phyloP scores from a whole-genome alignment of 2,113 vertebrate species.

The Malurus melanocephalus region DNA sequence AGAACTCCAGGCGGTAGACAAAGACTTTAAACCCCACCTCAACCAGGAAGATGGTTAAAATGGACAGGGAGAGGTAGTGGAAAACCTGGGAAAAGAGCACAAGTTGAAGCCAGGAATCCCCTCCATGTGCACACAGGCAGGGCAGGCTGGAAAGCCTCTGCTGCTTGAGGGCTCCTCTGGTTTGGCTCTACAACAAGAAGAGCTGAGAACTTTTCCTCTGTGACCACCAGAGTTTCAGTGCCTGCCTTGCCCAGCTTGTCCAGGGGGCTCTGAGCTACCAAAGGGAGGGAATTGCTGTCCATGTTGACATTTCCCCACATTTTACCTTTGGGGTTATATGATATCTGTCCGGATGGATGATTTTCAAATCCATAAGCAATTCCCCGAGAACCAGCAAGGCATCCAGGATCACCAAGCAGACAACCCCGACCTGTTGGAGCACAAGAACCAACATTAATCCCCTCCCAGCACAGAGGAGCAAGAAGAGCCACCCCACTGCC shows the following conservation, averaged over 20 bases:
- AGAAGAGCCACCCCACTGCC: not conserved
- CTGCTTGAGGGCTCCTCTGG: fast-evolving
- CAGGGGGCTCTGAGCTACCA: not conserved
- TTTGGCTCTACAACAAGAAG: not conserved
- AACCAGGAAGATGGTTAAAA: slow-evolving; percentile 88
- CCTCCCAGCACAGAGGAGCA: not conserved
- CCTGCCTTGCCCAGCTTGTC: not conserved
- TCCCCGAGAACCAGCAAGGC: slow-evolving; percentile 89
- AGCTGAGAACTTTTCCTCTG: not conserved
- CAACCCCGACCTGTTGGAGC: slow-evolving; percentile 78
- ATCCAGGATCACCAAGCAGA: slow-evolving; percentile 89
- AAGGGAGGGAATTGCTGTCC: not conserved
- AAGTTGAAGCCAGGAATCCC: not conserved
- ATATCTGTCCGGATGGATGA: slow-evolving; percentile 75
- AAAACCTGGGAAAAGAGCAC: slow-evolving; percentile 77
- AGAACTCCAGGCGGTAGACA: slow-evolving; percentile 87
- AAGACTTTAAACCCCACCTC: slow-evolving; percentile 87
- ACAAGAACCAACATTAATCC: not conserved
- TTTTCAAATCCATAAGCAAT: slow-evolving; percentile 86
- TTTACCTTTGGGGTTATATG: slow-evolving; percentile 79
- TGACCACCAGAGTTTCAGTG: not conserved
- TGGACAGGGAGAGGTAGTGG: slow-evolving; percentile 87
- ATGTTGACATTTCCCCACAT: fast-evolving
- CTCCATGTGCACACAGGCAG: fast-evolving
- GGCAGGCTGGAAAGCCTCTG: not conserved